phyloP scores from a whole-genome alignment of 2,113 vertebrate genomes.

The Plecturocebus donacophilus region DNA sequence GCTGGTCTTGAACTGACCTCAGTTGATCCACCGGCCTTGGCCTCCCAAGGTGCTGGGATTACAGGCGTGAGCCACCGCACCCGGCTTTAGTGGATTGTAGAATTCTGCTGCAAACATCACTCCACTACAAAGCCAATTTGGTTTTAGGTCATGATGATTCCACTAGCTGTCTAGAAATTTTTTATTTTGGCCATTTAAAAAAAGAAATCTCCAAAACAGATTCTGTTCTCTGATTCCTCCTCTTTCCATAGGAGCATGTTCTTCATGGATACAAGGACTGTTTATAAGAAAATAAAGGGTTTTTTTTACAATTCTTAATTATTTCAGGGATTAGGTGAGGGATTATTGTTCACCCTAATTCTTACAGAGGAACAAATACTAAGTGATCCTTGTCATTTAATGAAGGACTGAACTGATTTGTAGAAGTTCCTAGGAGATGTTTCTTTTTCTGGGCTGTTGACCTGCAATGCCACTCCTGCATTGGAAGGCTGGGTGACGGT shows the following conservation, averaged over 20 bases:
- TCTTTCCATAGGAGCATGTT: neutral
- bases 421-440: neutral
- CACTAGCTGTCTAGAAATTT: neutral
- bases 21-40: no score
- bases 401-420: neutral
- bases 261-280: neutral
- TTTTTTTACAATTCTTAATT: neutral
- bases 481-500: neutral
- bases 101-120: neutral
- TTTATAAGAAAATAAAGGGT: neutral
- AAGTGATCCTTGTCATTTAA: neutral
- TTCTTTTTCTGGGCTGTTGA: neutral
- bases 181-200: neutral
- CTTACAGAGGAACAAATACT: neutral
- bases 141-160: neutral
- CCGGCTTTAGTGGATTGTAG: neutral
- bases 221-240: neutral
- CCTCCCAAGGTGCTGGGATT: no score
- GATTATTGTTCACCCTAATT: neutral
- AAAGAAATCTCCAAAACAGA: neutral
- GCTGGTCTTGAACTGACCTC: no score
- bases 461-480: neutral
- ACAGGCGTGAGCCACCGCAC: no score
- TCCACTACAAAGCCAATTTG: neutral
- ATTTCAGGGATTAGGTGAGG: neutral